Conservation (phyloP, 2,113 vertebrate genomes). For the Ceratotherium simum region DNA sequence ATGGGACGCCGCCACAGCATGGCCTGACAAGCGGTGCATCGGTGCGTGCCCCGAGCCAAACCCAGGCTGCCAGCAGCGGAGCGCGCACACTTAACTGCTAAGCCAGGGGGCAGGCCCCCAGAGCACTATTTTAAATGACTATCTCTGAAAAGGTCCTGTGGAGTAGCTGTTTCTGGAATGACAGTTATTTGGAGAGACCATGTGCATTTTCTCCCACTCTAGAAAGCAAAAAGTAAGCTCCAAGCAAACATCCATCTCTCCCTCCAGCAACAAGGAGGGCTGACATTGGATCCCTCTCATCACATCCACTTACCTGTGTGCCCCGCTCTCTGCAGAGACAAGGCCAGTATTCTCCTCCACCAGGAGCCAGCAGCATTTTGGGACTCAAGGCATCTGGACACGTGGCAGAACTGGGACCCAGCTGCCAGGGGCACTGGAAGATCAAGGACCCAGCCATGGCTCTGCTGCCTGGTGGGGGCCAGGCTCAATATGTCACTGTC, state of each 20-base stretch:
- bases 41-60: too few relatives aligned
- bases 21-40: too few relatives aligned
- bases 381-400: constrained; percentile 91
- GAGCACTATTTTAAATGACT: neutral
- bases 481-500: constrained; percentile 91
- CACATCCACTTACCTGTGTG: neutral
- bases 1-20: too few relatives aligned
- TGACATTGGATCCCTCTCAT: neutral
- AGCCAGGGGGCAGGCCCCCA: too few relatives aligned
- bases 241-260: neutral
- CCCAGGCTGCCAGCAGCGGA: too few relatives aligned
- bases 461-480: constrained; percentile 90
- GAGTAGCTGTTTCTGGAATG: neutral
- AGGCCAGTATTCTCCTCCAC: constrained; percentile 89
- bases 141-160: neutral
- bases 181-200: neutral
- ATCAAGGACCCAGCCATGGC: constrained; percentile 89
- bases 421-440: constrained; percentile 85
- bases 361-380: constrained; percentile 91
- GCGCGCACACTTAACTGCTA: too few relatives aligned
- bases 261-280: neutral
- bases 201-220: neutral
- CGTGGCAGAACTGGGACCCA: constrained; percentile 85
- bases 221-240: neutral
- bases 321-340: constrained; percentile 86